A percentile compares a stretch with the other conserved stretches of the same genome.
Conservation (phyloP, 2,888 invertebrate genomes). For the Lacanobia oleracea region DNA sequence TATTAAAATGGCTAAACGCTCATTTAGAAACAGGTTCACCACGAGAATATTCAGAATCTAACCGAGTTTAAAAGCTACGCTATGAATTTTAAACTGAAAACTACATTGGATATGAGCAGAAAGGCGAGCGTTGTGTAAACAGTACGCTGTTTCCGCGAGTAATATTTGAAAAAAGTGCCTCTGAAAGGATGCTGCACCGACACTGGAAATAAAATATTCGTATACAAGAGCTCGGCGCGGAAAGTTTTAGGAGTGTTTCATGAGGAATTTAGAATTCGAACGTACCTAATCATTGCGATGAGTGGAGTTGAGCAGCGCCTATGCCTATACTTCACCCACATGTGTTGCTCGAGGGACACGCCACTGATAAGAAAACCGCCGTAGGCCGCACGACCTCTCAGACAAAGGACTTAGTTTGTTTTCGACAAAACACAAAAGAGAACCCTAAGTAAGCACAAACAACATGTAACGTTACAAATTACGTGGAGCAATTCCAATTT, state of each 20-base stretch:
- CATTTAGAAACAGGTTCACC: conserved; percentile 78
- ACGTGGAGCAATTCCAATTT: conserved; percentile 77
- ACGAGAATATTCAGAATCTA: conserved; percentile 79
- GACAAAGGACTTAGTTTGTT: conserved; percentile 85
- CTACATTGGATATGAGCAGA: conserved; percentile 85
- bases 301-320: conserved; percentile 26
- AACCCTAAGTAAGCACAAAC: conserved; percentile 81
- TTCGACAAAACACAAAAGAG: conserved; percentile 83
- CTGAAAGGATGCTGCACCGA: conserved; percentile 75
- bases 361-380: conserved; percentile 83
- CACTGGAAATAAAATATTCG: conserved; percentile 76
- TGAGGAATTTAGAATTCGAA: conserved; percentile 54
- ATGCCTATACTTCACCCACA: conserved; percentile 37
- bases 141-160: conserved; percentile 77
- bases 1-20: conserved; percentile 76
- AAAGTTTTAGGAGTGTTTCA: conserved; percentile 53
- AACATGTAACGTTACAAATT: conserved; percentile 80
- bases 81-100: conserved; percentile 87
- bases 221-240: conserved; percentile 49
- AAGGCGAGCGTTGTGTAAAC: conserved; percentile 83
- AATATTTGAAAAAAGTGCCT: conserved; percentile 82
- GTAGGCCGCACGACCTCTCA: conserved; percentile 74
- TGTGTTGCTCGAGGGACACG: conserved; percentile 69
- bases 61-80: conserved; percentile 83
- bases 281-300: conserved; percentile 52